These are phyloP conservation scores for Oedothorax gibbosus DNA, from an alignment of 1,140 invertebrate species.

Conservation along the genomic window DNA sequence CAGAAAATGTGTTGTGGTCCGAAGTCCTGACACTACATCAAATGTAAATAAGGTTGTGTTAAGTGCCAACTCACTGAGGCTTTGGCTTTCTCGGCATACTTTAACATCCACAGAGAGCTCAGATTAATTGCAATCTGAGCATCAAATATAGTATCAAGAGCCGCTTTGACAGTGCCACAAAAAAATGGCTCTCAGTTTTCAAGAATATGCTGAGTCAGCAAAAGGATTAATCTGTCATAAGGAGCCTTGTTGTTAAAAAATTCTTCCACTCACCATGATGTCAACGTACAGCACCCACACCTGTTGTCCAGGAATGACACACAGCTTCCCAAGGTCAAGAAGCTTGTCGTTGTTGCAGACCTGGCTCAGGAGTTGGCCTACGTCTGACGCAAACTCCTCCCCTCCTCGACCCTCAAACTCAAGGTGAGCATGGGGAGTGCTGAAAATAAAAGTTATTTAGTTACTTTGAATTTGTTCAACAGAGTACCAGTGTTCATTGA, in stretches of 20 bases:
- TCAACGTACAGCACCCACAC: constrained; percentile 96
- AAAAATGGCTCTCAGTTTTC: neutral
- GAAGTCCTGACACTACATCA: no score
- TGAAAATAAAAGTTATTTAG: constrained; percentile 68
- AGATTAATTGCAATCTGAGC: no score
- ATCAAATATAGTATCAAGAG: no score
- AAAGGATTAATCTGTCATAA: no score
- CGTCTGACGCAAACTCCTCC: constrained; percentile 86
- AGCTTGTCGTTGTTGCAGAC: constrained; percentile 82
- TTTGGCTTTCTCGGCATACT: neutral
- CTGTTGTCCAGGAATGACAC: constrained; percentile 84
- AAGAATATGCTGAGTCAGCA: no score
- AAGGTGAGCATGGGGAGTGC: constrained; percentile 94
- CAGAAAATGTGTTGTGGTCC: no score
- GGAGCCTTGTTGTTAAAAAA: no score
- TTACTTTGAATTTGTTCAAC: constrained; percentile 1
- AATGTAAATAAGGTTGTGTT: no score
- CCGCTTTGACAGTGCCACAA: no score
- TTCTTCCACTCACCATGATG: constrained; percentile 79
- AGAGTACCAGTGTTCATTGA: neutral
- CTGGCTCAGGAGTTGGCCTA: constrained; percentile 81
- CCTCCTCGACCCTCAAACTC: constrained; percentile 93
- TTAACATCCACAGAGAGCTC: no score
- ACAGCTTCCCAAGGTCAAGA: constrained; percentile 83
- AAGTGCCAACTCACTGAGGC: neutral